Evolutionary conservation across 2,797 vertebrate species (phyloP), one percentile per base, ranked within the genome.

Genomic region (Galaxias olidus): DNA sequence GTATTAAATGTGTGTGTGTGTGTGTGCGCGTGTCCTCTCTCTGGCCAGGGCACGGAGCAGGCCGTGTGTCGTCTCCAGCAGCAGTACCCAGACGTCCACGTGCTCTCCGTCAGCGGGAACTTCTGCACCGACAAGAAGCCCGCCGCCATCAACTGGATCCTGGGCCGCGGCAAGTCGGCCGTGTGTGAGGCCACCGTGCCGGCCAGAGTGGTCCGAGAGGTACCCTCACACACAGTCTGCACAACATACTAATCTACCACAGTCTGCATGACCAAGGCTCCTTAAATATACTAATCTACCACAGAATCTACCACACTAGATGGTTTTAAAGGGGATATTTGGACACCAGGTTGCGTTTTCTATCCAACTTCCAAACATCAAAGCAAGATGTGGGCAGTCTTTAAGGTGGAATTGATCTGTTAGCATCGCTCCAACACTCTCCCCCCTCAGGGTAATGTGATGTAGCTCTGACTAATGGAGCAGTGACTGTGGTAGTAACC

Each of bases 51-150:
- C 4, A 97, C 96, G 5, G 97, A 99, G 79, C 90, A 94, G 74
- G 96, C 96, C 54, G 92, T 99, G 72, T 66, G 19, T 8, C 87
- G 86, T 30, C 86, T 99, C 14, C 93, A 91, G n/a, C 93, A 95
- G 76, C 90, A 94, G 71, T 94, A 93, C 72, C 95, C 95, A 11
- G 93, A 96, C 15, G 60, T 94, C 71, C 93, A 96, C 7, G 82
- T 97, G 59, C 74, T 99, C 64, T 93, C 98, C 0, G 83, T 99
- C 54, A 98, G 97, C 48, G 98, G 98, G 1, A 99, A 99, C 87
- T 99, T 92, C n/a, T 99, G 98, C 81, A 99, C 94, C 0, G 97
- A 99, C 86, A 99, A 99, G 89, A 99, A 99, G 66, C 91, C 95
- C 5, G 95, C 96, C 4, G 96, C 96, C 63, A 88, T 99, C 17